These are phyloP conservation scores for Platichthys stellatus DNA, from an alignment of 2,113 vertebrate species.

Conservation along the genomic window DNA sequence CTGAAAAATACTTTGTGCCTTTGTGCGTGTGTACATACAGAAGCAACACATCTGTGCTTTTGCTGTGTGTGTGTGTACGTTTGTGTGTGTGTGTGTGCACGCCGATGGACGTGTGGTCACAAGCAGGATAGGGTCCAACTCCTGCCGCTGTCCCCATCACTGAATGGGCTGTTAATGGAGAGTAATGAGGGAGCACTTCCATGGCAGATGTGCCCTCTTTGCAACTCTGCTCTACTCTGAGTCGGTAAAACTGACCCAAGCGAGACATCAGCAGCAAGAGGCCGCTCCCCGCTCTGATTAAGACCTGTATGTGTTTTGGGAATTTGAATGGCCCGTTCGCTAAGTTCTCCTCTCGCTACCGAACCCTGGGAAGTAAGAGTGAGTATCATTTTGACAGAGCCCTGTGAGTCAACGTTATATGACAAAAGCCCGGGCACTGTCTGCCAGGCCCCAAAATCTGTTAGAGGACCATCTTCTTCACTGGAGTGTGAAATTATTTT, in stretches of 20 bases:
- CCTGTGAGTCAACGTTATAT: conserved; percentile 69
- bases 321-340: conserved; percentile 35
- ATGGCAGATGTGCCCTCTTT: conserved; percentile 71
- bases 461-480: conserved; percentile 76
- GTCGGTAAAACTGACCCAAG: conserved; percentile 63
- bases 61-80: not conserved
- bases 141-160: conserved; percentile 42
- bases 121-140: conserved; percentile 54
- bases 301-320: conserved; percentile 33
- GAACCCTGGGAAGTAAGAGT: conserved; percentile 56
- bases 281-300: conserved; percentile 27
- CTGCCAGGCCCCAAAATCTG: conserved; percentile 71
- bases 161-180: conserved; percentile 72
- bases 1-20: conserved; percentile 36
- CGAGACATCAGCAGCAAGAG: conserved; percentile 40
- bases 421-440: conserved; percentile 70
- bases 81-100: not conserved
- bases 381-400: conserved; percentile 64
- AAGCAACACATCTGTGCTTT: conserved; percentile 26
- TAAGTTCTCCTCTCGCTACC: conserved; percentile 28
- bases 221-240: conserved; percentile 46
- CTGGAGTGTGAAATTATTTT: conserved; percentile 83
- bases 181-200: conserved; percentile 72
- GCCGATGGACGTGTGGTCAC: not conserved
- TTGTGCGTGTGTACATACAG: not conserved